Evolutionary conservation across 2,888 invertebrate species (phyloP), one percentile per base, ranked within the genome.

Genomic region (Lycocerus yunnanus): DNA sequence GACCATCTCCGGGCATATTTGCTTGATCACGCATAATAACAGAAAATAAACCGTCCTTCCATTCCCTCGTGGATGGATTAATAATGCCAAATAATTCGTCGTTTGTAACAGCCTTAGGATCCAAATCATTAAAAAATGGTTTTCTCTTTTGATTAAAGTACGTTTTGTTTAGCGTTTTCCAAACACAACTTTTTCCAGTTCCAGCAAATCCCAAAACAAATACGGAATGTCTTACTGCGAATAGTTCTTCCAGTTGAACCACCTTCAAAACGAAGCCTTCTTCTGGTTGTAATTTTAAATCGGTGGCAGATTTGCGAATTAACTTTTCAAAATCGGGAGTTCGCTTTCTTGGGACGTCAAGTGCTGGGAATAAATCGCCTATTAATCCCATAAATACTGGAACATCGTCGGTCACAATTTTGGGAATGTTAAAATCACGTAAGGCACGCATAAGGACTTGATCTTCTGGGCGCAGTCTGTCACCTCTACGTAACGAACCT

Each of bases 321-420:
- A 91, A 89, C 81, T 92, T 92, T 86, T 98, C 97, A 85, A 97
- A 96, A 11, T 96, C 95, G 3, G 91, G 82, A 85, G 95, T 94
- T 70, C 95, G 89, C 85, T 97, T 97, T 78, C 97, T 90, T 0
- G 97, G 97, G 5, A 97, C 97, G 84, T 97, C 96, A 15, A 97
- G 89, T 0, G 96, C 94, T 0, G 97, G 97, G 88, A 97, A 97
- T 76, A 97, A 88, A 85, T 97, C 97, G 0, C 96, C 95, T 80
- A 97, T 97, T 16, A 97, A 90, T n/a, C 97, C 97, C 95, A 97
- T 95, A 85, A 97, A 97, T 1, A 97, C 94, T 0, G 96, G 93
- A 73, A 93, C 91, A 84, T 97, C 97, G 82, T 97, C 97, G 0
- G 97, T 95, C 9, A 97, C 93, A 80, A 97, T 97, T 90, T 97